phyloP scores from a whole-genome alignment of 2,113 vertebrate species.

The Toxotes jaculatrix region DNA sequence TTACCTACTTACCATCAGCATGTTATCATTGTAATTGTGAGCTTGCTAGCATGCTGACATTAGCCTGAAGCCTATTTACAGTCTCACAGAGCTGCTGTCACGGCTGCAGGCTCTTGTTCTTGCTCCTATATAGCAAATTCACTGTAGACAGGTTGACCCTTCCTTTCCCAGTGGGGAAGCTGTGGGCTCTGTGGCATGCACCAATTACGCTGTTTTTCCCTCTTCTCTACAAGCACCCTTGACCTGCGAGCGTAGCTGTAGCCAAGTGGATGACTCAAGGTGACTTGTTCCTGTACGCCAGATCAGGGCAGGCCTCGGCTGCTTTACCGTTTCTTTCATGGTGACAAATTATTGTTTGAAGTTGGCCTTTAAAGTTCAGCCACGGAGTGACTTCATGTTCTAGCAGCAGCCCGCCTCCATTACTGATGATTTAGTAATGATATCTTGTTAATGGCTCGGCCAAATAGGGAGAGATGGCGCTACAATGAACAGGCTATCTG shows the following conservation, averaged over 20 bases:
- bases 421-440: slow-evolving; percentile 22
- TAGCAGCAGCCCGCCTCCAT: not conserved
- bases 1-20: slow-evolving; percentile 6
- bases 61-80: not conserved
- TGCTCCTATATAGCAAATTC: slow-evolving; percentile 22
- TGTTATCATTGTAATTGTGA: not conserved
- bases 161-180: slow-evolving; percentile 30
- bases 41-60: not conserved
- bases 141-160: slow-evolving; percentile 41
- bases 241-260: slow-evolving; percentile 41
- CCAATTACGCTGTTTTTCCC: slow-evolving; percentile 60
- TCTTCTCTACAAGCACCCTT: slow-evolving; percentile 22
- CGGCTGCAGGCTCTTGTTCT: slow-evolving; percentile 14
- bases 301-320: slow-evolving; percentile 12
- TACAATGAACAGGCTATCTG: slow-evolving; percentile 34
- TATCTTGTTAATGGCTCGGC: slow-evolving; percentile 7
- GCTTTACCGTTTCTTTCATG: not conserved
- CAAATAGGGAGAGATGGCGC: not conserved
- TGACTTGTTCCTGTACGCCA: slow-evolving; percentile 37
- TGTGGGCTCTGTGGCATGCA: slow-evolving; percentile 37
- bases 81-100: not conserved
- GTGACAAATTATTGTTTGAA: slow-evolving; percentile 45
- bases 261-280: slow-evolving; percentile 60
- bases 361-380: slow-evolving; percentile 40
- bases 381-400: slow-evolving; percentile 22